These are phyloP conservation scores for Sminthopsis crassicaudata DNA, from an alignment of 2,113 vertebrate genomes.

Conservation along the genomic window DNA sequence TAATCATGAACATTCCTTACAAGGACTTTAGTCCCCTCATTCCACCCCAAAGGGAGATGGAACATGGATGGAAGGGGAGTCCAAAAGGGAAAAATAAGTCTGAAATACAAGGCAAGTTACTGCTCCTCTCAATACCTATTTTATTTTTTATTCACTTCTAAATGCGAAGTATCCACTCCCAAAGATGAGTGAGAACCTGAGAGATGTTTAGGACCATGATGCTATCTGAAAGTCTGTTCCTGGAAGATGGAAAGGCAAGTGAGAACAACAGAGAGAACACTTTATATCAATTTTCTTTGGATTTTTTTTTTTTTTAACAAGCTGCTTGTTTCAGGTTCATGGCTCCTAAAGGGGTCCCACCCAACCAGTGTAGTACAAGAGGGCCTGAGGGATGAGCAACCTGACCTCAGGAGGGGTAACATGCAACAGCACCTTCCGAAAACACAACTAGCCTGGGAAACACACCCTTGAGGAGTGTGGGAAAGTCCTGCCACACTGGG, in stretches of 20 bases:
- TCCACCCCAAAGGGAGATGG: neutral
- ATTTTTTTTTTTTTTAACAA: neutral
- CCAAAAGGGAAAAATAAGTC: neutral
- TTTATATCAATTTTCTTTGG: neutral
- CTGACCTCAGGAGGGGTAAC: neutral
- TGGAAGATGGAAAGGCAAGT: neutral
- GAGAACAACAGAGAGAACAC: neutral
- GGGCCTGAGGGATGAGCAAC: neutral
- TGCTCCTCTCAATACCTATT: neutral
- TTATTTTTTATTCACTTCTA: neutral
- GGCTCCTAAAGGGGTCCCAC: neutral
- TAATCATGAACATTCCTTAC: neutral
- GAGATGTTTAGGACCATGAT: neutral
- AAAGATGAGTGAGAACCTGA: neutral
- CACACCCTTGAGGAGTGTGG: conserved; percentile 22
- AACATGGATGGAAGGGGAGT: neutral
- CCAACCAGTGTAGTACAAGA: neutral
- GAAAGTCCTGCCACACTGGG: conserved; percentile 4
- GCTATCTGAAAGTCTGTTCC: neutral
- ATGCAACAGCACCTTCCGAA: neutral
- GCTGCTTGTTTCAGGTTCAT: neutral
- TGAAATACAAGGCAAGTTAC: neutral
- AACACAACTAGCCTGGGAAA: conserved; percentile 2
- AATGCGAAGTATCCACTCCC: neutral
- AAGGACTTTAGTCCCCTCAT: neutral